These are phyloP conservation scores for Chelmon rostratus DNA, from an alignment of 2,797 vertebrate genomes.

Conservation along the genomic window DNA sequence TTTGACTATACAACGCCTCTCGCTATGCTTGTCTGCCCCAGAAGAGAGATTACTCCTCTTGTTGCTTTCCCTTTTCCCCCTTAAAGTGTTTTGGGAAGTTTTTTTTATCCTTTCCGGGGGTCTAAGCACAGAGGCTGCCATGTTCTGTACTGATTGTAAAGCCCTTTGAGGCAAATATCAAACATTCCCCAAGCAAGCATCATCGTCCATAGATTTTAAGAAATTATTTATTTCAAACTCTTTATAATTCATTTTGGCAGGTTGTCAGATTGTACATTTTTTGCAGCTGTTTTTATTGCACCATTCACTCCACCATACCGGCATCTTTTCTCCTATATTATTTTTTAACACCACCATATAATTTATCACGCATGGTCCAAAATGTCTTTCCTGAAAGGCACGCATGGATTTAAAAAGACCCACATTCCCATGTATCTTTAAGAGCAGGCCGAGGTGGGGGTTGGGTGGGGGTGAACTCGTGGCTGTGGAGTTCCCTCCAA, in stretches of 20 bases:
- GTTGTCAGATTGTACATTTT: neutral
- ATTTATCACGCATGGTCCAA: neutral
- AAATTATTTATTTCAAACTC: neutral
- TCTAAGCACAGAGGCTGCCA: neutral
- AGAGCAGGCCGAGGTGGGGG: conserved; percentile 51
- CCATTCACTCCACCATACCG: neutral
- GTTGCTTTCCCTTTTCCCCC: neutral
- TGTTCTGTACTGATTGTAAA: neutral
- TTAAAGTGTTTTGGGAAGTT: neutral
- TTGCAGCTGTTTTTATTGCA: neutral
- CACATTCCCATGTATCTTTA: conserved; percentile 74
- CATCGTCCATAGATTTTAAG: neutral
- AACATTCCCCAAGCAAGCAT: neutral
- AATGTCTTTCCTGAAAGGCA: neutral
- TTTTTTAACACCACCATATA: neutral
- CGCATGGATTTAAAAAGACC: neutral
- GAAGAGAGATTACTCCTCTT: neutral
- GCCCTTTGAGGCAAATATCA: neutral
- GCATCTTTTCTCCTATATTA: neutral
- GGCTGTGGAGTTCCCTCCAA: conserved; percentile 76
- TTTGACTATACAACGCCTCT: too few species aligned
- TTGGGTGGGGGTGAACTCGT: neutral
- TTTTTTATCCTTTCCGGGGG: neutral
- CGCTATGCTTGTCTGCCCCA: too few species aligned
- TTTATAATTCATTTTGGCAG: neutral